phyloP scores from a whole-genome alignment of 2,888 invertebrate genomes.

The Maniola hyperantus region DNA sequence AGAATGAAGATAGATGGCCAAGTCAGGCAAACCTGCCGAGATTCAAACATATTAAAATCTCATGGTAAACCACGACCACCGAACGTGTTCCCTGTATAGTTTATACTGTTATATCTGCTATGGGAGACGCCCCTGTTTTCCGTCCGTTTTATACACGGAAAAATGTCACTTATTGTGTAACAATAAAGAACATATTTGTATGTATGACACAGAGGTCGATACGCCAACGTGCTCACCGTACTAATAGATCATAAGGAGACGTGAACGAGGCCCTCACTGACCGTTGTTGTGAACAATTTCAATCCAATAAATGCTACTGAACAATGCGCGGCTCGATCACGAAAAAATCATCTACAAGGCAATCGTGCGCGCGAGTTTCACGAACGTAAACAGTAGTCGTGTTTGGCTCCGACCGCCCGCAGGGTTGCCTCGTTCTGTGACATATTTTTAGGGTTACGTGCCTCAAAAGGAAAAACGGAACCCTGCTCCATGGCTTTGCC shows the following conservation, averaged over 20 bases:
- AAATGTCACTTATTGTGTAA: conserved; percentile 9
- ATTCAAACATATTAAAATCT: conserved; percentile 36
- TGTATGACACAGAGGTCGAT: conserved; percentile 29
- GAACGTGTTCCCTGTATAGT: conserved; percentile 32
- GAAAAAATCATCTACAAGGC: conserved; percentile 81
- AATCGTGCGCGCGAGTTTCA: conserved; percentile 69
- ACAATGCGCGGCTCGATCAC: conserved; percentile 80
- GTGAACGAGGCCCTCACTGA: conserved; percentile 56
- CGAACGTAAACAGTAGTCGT: conserved; percentile 70
- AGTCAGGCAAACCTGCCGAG: neutral
- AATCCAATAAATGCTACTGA: conserved; percentile 78
- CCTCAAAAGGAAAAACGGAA: too few species aligned
- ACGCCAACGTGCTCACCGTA: conserved; percentile 39
- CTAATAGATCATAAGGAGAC: conserved; percentile 49
- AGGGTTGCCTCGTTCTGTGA: conserved; percentile 26
- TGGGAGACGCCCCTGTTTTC: conserved; percentile 30
- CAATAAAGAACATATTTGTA: conserved; percentile 21
- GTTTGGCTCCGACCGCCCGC: conserved; percentile 45
- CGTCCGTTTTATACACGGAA: neutral
- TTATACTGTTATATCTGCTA: conserved; percentile 28
- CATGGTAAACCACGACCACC: conserved; percentile 40
- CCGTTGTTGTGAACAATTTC: conserved; percentile 69
- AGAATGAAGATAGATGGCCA: neutral
- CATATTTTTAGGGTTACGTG: neutral
- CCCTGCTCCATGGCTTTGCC: too few species aligned